A percentile compares a stretch with the other conserved stretches of the same genome.
Conservation (phyloP, 2,797 vertebrate genomes). For the Malurus splendens region DNA sequence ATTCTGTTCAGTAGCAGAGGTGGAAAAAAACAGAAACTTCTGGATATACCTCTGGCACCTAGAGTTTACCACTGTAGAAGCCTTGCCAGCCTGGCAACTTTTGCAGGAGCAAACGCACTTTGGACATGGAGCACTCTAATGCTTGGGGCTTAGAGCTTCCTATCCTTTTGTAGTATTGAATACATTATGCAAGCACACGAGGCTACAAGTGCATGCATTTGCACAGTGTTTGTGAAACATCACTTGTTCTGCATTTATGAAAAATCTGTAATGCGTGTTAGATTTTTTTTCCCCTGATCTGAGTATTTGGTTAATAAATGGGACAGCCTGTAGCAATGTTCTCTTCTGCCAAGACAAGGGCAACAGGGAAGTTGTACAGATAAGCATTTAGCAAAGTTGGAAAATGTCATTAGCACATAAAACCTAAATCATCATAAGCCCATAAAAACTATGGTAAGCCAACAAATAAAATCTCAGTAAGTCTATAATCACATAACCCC, state of each 20-base stretch:
- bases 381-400: background rate
- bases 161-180: background rate
- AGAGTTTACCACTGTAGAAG: background rate
- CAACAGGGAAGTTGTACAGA: background rate
- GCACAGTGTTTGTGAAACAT: background rate
- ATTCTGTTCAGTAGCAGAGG: background rate
- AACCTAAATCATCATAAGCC: background rate
- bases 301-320: slow-evolving; percentile 1
- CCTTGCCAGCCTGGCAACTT: background rate
- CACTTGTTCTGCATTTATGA: background rate
- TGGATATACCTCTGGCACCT: background rate
- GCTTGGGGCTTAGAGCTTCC: background rate
- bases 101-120: background rate
- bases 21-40: background rate
- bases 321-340: background rate
- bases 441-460: slow-evolving; percentile 16
- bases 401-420: slow-evolving; percentile 5
- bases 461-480: slow-evolving; percentile 14
- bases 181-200: background rate
- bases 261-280: background rate
- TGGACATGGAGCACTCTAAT: background rate
- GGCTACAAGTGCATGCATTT: background rate
- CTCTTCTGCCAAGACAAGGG: background rate
- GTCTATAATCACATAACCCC: background rate
- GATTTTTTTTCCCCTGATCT: background rate